Percentiles rank a stretch among this genome's conserved stretches.
Evolutionary conservation across 2,113 vertebrate genomes (phyloP).

Genomic region (Labrus mixtus): DNA sequence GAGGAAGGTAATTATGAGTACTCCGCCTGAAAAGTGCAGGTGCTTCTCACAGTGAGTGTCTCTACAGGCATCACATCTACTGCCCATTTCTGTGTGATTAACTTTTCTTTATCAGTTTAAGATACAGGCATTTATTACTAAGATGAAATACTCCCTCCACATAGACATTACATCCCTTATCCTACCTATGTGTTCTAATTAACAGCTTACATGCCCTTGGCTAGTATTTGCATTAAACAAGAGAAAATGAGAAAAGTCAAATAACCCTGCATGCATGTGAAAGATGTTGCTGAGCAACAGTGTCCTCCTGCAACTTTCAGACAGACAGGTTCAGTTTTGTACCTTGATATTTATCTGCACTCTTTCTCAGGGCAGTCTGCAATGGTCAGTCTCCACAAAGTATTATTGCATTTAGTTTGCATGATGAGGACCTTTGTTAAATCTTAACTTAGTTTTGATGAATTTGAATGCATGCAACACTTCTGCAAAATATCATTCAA

Average conservation of each 20-base stretch:
- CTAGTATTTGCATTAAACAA: background rate
- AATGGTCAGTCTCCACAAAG: background rate
- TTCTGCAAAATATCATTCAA: conserved; percentile 29
- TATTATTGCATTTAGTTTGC: conserved; percentile 12
- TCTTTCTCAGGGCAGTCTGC: background rate
- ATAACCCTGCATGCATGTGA: conserved; percentile 2
- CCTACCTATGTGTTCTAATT: background rate
- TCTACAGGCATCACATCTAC: conserved; percentile 27
- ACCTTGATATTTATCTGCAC: conserved; percentile 7
- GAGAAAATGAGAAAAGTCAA: background rate
- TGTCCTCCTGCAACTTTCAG: conserved; percentile 10
- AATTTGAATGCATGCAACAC: conserved; percentile 20
- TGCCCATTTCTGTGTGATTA: conserved; percentile 36
- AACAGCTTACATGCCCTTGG: background rate
- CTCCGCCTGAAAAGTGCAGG: conserved; percentile 72
- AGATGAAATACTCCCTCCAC: background rate
- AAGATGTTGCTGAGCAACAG: conserved; percentile 71
- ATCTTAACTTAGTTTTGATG: background rate
- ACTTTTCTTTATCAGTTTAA: background rate
- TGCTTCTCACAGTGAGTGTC: conserved; percentile 54
- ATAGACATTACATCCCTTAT: background rate
- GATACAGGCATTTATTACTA: conserved; percentile 7
- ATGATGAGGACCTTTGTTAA: background rate
- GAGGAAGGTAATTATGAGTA: conserved; percentile 67
- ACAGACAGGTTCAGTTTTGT: background rate